phyloP scores from a whole-genome alignment of 2,797 vertebrate genomes.

The Taeniopygia guttata region DNA sequence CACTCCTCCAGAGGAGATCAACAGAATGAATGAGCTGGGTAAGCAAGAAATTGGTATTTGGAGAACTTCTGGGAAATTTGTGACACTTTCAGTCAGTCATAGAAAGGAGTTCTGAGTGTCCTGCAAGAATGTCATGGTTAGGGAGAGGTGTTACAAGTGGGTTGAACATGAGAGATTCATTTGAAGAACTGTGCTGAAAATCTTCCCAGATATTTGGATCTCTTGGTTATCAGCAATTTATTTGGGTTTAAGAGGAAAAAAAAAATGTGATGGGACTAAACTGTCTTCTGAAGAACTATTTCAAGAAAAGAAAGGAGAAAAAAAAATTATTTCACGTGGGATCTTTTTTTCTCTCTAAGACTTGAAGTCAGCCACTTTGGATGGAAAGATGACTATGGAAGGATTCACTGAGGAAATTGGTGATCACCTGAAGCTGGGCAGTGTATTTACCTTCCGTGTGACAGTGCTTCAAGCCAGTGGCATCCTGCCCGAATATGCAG shows the following conservation, averaged over 20 bases:
- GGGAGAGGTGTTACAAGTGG: background rate
- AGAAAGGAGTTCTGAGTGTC: background rate
- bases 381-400: conserved; percentile 85
- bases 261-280: background rate
- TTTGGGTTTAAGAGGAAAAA: background rate
- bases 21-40: conserved; percentile 91
- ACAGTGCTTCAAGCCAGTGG: conserved; percentile 94
- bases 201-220: background rate
- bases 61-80: background rate
- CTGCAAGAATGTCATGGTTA: background rate
- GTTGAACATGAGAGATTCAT: background rate
- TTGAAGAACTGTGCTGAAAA: background rate
- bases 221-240: background rate
- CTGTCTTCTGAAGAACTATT: background rate
- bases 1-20: conserved; percentile 93
- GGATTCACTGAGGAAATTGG: conserved; percentile 81
- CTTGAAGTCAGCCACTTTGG: conserved; percentile 84
- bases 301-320: background rate
- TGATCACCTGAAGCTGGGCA: conserved; percentile 90
- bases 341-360: conserved; percentile 72
- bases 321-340: background rate
- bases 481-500: conserved; percentile 91
- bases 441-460: conserved; percentile 95
- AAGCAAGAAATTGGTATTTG: conserved; percentile 3
- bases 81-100: background rate